Percentiles rank a stretch among this genome's conserved stretches.
These are phyloP conservation scores for Ailurus styani DNA, from an alignment of 2,113 vertebrate species.

Conservation along the genomic window DNA sequence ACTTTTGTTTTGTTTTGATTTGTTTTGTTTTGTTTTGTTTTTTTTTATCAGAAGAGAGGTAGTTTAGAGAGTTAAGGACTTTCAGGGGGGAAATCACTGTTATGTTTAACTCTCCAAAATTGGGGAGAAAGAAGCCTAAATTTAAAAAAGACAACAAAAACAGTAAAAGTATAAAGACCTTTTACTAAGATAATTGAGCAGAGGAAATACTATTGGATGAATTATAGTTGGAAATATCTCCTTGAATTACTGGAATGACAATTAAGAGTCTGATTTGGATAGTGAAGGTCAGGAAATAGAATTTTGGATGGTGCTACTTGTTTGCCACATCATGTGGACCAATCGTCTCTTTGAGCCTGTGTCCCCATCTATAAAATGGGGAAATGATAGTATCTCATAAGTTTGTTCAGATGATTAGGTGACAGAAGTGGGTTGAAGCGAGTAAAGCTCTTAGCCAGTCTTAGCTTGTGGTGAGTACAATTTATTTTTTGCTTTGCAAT, in stretches of 20 bases:
- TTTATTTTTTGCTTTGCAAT: not conserved
- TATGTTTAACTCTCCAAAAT: constrained; percentile 4
- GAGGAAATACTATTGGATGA: not conserved
- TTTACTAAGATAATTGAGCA: not conserved
- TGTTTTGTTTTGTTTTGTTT: too few species aligned
- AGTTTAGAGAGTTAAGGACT: constrained; percentile 22
- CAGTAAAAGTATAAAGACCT: not conserved
- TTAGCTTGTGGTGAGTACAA: not conserved
- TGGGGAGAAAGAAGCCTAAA: not conserved
- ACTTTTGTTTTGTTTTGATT: not conserved
- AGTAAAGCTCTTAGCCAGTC: not conserved
- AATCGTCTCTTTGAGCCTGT: not conserved
- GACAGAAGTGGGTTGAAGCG: not conserved
- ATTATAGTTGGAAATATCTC: not conserved
- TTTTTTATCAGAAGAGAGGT: not conserved
- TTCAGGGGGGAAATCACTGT: not conserved
- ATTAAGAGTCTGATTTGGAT: not conserved
- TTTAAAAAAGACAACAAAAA: not conserved
- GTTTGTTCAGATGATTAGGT: not conserved
- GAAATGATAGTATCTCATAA: not conserved
- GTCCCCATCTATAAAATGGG: not conserved
- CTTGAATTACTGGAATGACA: not conserved
- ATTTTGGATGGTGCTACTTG: not conserved
- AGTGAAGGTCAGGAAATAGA: not conserved
- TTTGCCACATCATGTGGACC: not conserved